phyloP scores from a whole-genome alignment of 2,113 vertebrate genomes.

The Cephalopterus ornatus region DNA sequence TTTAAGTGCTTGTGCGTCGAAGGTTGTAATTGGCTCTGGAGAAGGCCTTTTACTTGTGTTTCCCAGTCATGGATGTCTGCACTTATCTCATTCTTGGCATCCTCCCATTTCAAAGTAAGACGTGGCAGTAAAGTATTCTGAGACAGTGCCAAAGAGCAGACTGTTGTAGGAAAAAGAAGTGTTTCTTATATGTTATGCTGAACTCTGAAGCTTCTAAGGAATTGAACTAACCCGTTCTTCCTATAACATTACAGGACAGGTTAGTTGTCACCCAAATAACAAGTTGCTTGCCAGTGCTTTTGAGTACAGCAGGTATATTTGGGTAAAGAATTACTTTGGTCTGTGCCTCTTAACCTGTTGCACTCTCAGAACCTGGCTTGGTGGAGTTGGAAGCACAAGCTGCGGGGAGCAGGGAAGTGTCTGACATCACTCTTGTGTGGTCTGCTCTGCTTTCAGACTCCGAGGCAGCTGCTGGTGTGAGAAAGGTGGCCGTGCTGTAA shows the following conservation, averaged over 20 bases:
- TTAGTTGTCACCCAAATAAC: neutral
- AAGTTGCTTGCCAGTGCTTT: neutral
- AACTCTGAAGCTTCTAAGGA: constrained; percentile 38
- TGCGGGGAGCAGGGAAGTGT: neutral
- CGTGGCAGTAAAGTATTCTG: constrained; percentile 80
- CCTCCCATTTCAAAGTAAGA: constrained; percentile 73
- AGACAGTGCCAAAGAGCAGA: constrained; percentile 74
- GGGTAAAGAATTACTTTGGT: neutral
- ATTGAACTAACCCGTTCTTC: neutral
- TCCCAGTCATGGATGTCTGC: constrained; percentile 61
- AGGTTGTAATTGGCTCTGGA: constrained; percentile 47
- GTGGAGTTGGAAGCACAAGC: fast-evolving
- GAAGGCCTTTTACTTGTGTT: constrained; percentile 51
- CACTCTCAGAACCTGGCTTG: fast-evolving
- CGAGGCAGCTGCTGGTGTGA: neutral
- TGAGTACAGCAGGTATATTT: neutral
- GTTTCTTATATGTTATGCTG: constrained; percentile 61
- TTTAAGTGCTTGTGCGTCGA: neutral
- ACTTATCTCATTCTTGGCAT: constrained; percentile 78
- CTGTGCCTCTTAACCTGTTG: neutral
- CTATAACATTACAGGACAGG: neutral
- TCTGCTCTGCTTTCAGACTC: neutral
- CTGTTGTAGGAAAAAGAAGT: constrained; percentile 65
- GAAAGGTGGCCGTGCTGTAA: neutral
- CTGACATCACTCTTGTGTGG: neutral